These are phyloP conservation scores for Peromyscus attwateri DNA, from an alignment of 2,797 vertebrate species.

Conservation along the genomic window DNA sequence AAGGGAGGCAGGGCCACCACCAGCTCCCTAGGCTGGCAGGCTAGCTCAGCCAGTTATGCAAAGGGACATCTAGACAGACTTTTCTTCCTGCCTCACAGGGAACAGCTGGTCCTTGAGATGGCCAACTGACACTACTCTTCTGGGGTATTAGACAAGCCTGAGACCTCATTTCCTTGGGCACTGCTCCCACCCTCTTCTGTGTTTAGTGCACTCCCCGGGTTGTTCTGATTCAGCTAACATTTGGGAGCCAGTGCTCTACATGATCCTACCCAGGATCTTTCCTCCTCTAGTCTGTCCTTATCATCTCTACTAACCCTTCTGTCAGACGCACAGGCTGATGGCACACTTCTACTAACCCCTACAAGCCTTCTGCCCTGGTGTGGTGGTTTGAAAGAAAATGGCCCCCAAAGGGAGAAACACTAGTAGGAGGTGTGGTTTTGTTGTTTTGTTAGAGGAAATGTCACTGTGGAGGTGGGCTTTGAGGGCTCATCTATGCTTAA, in stretches of 20 bases:
- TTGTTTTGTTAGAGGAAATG: background rate
- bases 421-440: background rate
- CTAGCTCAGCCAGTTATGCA: background rate
- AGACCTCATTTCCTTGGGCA: background rate
- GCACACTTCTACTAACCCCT: rapidly evolving
- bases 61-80: background rate
- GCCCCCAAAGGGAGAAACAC: background rate
- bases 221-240: rapidly evolving
- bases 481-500: background rate
- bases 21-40: background rate
- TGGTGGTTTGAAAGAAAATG: background rate
- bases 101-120: too few relatives aligned
- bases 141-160: background rate
- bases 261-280: rapidly evolving
- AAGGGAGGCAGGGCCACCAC: background rate
- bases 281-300: background rate
- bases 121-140: background rate
- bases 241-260: background rate
- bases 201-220: background rate
- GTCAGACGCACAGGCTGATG: background rate
- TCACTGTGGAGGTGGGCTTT: background rate
- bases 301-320: background rate
- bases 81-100: background rate
- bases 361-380: background rate
- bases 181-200: background rate